Evolutionary conservation across 1,140 invertebrate genomes (phyloP), one percentile per base, ranked within the genome.

Genomic region (Thrips palmi): DNA sequence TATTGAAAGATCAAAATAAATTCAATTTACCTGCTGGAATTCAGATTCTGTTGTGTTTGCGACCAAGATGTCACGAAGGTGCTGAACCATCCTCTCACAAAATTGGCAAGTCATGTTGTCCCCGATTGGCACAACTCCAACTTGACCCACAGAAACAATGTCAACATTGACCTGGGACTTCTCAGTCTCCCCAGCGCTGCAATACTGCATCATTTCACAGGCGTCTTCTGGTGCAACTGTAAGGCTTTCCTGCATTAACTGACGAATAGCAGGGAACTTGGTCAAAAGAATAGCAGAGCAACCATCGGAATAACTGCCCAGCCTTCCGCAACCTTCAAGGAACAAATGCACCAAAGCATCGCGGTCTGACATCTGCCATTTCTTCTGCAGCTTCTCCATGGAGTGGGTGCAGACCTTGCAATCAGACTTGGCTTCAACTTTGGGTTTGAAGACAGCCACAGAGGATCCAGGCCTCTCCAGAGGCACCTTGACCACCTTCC

Each of bases 31-130:
- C 50, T 68, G 57, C 51, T 77, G 66, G 54, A 91, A 91, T 62
- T 88, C 81, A 1, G 56, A 42, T 54, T 82, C 74, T 0, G 85
- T 86, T 1, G 84, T 86, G 49, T 89, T 87, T n/a, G 83, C 71
- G 20, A 82, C 64, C 0, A 89, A 53, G 15, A 84, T 62, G 55
- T 88, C 77, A 41, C 68, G 70, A 40, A 87, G 57, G 60, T 89
- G 82, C 23, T 59, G 57, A 0, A 88, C 75, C 17, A 88, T 52
- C 55, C 84, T 76, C 50, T 82, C 70, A 52, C 84, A 89, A 30
- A 89, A 65, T 44, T 87, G 75, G 52, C 84, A 91, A 12, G 82
- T 73, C 23, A 84, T 53, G 54, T 83, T 78, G 50, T 81, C 75
- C 23, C 15, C 24, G 12, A 17, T 15, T 25, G 8, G 18, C 12